Base-by-base conservation (phyloP, 2,888 invertebrate genomes). In the Athalia cordata region DNA sequence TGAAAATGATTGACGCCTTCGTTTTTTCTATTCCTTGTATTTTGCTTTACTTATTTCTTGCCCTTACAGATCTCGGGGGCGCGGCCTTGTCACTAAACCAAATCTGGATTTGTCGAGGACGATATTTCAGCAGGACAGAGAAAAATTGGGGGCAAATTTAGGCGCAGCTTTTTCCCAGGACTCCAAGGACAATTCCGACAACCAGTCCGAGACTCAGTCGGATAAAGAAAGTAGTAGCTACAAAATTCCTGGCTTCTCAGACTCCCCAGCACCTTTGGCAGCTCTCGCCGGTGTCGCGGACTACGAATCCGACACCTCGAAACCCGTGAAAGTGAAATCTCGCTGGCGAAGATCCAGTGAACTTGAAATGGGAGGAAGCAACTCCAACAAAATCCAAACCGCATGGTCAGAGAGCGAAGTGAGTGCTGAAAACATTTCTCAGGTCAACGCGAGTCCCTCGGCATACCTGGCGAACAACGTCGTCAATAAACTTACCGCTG, bases 291-390 rank as follows among this genome's bases (percentile, higher is more conserved):
- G 84, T 15, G 80, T 82, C 8, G 83, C 86, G 13, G 87, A 88
- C 47, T 89, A 89, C 61, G 89, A 89, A 76, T 89, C 90, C 0
- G 90, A 90, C 65, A 87, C 89, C 4, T 87, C 89, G 77, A 95
- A 94, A 91, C 95, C 95, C 1, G 95, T 95, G 0, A 95, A 95
- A 91, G 95, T 96, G 0, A 96, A 96, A 86, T 95, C 95, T 9
- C 92, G 95, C 9, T 96, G 95, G 95, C 90, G 95, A 79, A 91
- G 95, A 81, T 95, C 95, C 0, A 94, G 95, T 89, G 95, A 95
- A 86, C 90, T 95, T 78, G 95, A 95, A 89, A 94, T 94, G 94
- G 89, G 90, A 52, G 86, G 87, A 67, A 84, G 87, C 5, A 81
- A 81, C 77, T 81, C 81, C 9, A 50, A 11, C 4, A 57, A 72